Base-by-base conservation (phyloP, 2,113 vertebrate species). In the Pardalotus punctatus region DNA sequence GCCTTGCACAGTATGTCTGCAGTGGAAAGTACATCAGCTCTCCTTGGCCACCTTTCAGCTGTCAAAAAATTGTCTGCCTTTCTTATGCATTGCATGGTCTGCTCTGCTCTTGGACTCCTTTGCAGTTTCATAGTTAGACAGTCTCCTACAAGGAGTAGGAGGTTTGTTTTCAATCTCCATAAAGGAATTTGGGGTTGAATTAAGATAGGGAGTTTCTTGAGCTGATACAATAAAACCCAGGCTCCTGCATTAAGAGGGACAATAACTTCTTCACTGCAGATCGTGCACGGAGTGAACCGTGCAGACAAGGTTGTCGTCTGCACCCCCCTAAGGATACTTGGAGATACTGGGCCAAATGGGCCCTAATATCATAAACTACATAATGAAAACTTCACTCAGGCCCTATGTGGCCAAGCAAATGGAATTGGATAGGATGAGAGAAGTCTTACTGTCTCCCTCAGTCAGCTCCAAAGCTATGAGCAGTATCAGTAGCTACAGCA, bases 221-320 rank as follows among this genome's bases (percentile, higher is more conserved):
- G 36, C 35, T 89, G 40, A n/a, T 65, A 12, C 4, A 13, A 27
- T 35, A 69, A 89, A 93, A 38, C 2, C 18, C 27, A 47, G 40
- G 8, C 7, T 83, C 9, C n/a, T 80, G 14, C 16, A 2, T 43
- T 53, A 53, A 73, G 76, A 56, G 73, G 47, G 4, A 8, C 24
- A 67, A 7, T 12, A 56, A 48, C 21, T 62, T 81, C n/a, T 20
- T 78, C 7, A 4, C 38, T 86, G 31, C 27, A 40, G 76, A 13
- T 60, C 0, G 3, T 24, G 14, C 45, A 22, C 1, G 1, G 9
- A 38, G 56, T 72, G 43, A 80, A 29, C 9, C 3, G 18, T 10
- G 10, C 24, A 33, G 74, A 42, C 5, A 33, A 16, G 14, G 19
- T 53, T 81, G 45, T 43, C 3, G 0, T 38, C 27, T 61, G 2